Base-by-base conservation (phyloP, 23 tunicate species). In the Ascidia mentula region DNA sequence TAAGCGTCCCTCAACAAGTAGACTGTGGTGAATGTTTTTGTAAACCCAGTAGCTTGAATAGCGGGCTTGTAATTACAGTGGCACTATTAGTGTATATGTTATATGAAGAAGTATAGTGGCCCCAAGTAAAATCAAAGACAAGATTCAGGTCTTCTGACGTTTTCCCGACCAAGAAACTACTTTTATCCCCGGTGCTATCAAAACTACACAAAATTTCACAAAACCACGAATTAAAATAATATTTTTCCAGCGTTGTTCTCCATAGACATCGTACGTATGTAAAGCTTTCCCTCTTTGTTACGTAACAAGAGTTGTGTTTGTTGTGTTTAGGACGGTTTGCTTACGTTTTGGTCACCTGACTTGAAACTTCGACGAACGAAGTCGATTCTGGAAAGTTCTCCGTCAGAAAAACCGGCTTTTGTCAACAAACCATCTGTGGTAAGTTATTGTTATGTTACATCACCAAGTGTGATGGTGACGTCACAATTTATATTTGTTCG, bases 331-430 rank as follows among this genome's bases (percentile, higher is more conserved):
- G 97, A 91, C 31, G 97, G 97, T 18, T 45, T 91, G 45, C 71
- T 91, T 12, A 60, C 97, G 18, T 85, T 91, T 45, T 91, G 97
- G 97, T 86, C 90, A 37, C 35, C 73, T 6, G 77, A 86, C 72
- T 46, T 91, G 61, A 86, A 85, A 33, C 61, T 91, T 2, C 45
- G 70, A 30, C 78, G 81, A 38, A 53, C 86, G 8, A 80, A 76
- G 59, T 85, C 90, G 70, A 81, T 91, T 1, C 53, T 85, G n/a
- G 90, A 76, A 40, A 76, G 60, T 38, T 74, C 59, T 53, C 69
- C 53, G 22, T 77, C 46, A 0, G 90, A 86, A 59, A 45, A 75
- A 53, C 78, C 72, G 39, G 69, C 88, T 34, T 82, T 84, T 82
- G 78, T 73, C 46, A 81, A 73, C 46, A 91, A 91, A 69, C 97